Percentiles rank a stretch among this genome's conserved stretches.
Evolutionary conservation across 2,113 vertebrate species (phyloP).

Genomic region (Monarcha castaneiventris): DNA sequence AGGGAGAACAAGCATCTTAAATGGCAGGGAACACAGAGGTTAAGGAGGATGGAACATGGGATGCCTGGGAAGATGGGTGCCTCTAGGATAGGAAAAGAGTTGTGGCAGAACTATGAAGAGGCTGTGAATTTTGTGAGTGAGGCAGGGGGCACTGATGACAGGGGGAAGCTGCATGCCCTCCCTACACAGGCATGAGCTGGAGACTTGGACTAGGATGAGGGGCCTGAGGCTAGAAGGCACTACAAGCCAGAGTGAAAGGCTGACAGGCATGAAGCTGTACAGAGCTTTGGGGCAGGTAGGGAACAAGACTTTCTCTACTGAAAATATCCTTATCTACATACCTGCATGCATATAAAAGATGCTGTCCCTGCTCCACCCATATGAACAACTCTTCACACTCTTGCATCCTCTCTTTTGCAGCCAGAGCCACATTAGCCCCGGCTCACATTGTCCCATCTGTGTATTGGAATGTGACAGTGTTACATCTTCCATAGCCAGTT

Average conservation of each 20-base stretch:
- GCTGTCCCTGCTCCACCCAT: neutral
- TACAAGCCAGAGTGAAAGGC: neutral
- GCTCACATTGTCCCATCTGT: neutral
- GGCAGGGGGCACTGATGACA: rapidly evolving
- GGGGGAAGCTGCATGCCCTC: neutral
- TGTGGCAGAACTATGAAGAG: neutral
- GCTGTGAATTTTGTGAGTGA: neutral
- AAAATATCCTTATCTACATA: neutral
- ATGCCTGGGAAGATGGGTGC: neutral
- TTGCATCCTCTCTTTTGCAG: neutral
- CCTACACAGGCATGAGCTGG: neutral
- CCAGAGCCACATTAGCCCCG: neutral
- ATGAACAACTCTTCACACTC: neutral
- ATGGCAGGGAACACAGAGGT: neutral
- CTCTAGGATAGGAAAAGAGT: neutral
- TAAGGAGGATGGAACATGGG: neutral
- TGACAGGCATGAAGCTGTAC: neutral
- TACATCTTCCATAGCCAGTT: neutral
- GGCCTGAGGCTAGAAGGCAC: neutral
- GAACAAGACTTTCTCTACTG: neutral
- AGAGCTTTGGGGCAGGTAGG: neutral
- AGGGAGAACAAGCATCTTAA: neutral
- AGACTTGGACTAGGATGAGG: neutral
- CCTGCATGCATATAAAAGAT: neutral
- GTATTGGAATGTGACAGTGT: neutral